Evolutionary conservation across 2,888 invertebrate genomes (phyloP).

Genomic region (Brenthis daphne): DNA sequence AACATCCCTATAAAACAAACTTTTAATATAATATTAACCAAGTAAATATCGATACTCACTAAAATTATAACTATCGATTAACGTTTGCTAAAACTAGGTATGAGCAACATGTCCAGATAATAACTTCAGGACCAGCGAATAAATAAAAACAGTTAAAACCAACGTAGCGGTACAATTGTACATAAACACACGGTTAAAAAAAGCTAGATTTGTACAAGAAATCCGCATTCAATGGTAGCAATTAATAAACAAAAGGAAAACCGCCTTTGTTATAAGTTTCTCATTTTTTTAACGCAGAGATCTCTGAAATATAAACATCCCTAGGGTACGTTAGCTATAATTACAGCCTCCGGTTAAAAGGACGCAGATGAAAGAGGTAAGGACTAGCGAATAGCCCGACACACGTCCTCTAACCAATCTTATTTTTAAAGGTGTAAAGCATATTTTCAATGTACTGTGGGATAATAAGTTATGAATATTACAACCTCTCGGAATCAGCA

Average conservation of each 20-base stretch:
- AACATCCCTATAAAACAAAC: too few relatives aligned
- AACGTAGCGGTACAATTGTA: background rate
- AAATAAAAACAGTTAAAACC: background rate
- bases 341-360: constrained; percentile 75
- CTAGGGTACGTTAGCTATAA: constrained; percentile 72
- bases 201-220: background rate
- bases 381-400: constrained; percentile 37
- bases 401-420: constrained; percentile 20
- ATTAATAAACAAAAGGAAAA: constrained; percentile 5
- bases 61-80: too few relatives aligned
- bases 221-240: background rate
- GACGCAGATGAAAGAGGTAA: constrained; percentile 67
- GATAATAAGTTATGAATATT: too few relatives aligned
- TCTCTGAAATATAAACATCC: constrained; percentile 61
- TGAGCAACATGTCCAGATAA: background rate
- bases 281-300: constrained; percentile 40
- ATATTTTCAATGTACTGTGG: constrained; percentile 17
- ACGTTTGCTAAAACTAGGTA: too few relatives aligned
- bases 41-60: too few relatives aligned
- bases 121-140: background rate
- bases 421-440: constrained; percentile 22
- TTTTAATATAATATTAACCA: too few relatives aligned
- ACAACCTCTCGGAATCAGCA: too few relatives aligned
- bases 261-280: background rate
- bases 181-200: background rate